Evolutionary conservation across 92 coral and sea anemone genomes (phyloP), one percentile per base, ranked within the genome.

Genomic region (Pocillopora grandis): DNA sequence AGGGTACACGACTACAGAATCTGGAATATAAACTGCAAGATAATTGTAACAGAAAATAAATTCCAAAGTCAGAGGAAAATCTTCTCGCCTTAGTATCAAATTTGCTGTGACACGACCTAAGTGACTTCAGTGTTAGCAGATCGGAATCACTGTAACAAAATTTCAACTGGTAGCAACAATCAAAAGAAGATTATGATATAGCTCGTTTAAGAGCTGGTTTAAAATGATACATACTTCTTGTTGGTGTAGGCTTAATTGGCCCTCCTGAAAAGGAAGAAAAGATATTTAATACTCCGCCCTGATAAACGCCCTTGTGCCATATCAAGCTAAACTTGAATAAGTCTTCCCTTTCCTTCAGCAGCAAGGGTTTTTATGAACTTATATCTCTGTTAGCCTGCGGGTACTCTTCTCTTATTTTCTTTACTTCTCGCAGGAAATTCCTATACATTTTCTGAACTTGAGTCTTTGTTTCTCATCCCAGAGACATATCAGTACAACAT

Each of bases 1-100:
- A 33, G 94, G 90, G 63, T 91, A 91, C 73, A 91, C 89, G 60
- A 85, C 84, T 10, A 87, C 76, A 60, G 90, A 63, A 20, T 76
- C 48, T 4, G 94, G 94, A 49, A 73, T 72, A 56, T 74, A 56
- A 69, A 71, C 94, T 91, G 81, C 75, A 60, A 86, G 31, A 48
- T 31, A 76, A 60, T 15, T 19, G 1, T n/a, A 27, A 27, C 31
- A 27, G 1, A 27, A 27, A 27, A 27, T 27, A 27, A 27, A 27
- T 27, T 27, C 31, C 31, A 27, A 27, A 27, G 31, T 27, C 31
- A 27, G 31, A 27, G 31, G 31, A 27, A 27, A 27, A 27, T 27
- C 31, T 27, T 27, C 31, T 27, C 1, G 31, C 0, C 4, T 0
- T 42, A 7, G 52, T 42, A 42, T 42, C 52, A 3, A 3, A 42